Evolutionary conservation across 2,888 invertebrate species (phyloP).

Genomic region (Biston stratarius): DNA sequence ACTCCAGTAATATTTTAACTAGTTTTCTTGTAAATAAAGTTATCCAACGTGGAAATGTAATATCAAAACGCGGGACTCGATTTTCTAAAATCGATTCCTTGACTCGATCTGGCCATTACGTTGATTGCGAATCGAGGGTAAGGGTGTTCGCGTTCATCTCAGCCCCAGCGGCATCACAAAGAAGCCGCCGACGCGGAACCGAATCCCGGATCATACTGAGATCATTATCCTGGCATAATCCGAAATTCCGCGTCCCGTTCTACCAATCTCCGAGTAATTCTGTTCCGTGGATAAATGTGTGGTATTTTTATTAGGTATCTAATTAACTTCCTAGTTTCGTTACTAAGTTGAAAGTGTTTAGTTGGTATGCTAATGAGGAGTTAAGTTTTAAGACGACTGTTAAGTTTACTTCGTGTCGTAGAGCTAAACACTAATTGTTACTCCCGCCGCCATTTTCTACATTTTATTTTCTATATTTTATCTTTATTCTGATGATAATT

Average conservation of each 20-base stretch:
- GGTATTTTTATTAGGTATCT: slow-evolving; percentile 27
- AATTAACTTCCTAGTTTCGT: slow-evolving; percentile 30
- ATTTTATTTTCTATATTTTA: too few relatives aligned
- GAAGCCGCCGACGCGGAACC: slow-evolving; percentile 74
- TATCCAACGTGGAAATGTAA: too few relatives aligned
- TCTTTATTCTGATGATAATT: too few relatives aligned
- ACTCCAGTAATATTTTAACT: too few relatives aligned
- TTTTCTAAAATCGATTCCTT: slow-evolving; percentile 39
- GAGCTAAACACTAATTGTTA: neutral
- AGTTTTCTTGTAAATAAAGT: too few relatives aligned
- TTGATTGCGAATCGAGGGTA: slow-evolving; percentile 76
- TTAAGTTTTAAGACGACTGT: slow-evolving; percentile 6
- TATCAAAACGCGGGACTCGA: slow-evolving; percentile 15
- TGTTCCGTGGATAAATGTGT: slow-evolving; percentile 28
- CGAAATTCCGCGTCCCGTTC: slow-evolving; percentile 9
- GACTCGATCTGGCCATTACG: slow-evolving; percentile 40
- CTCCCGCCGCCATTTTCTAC: too few relatives aligned
- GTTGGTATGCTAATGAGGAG: slow-evolving; percentile 13
- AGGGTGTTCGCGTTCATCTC: slow-evolving; percentile 66
- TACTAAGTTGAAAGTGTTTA: slow-evolving; percentile 19
- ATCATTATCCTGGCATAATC: slow-evolving; percentile 10
- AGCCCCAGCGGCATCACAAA: slow-evolving; percentile 58
- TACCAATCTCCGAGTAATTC: slow-evolving; percentile 32
- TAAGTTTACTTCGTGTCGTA: neutral
- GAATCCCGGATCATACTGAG: slow-evolving; percentile 59